Percentiles rank a stretch among this genome's conserved stretches.
phyloP scores from a whole-genome alignment of 2,113 vertebrate species.

The Lasiurus cinereus region DNA sequence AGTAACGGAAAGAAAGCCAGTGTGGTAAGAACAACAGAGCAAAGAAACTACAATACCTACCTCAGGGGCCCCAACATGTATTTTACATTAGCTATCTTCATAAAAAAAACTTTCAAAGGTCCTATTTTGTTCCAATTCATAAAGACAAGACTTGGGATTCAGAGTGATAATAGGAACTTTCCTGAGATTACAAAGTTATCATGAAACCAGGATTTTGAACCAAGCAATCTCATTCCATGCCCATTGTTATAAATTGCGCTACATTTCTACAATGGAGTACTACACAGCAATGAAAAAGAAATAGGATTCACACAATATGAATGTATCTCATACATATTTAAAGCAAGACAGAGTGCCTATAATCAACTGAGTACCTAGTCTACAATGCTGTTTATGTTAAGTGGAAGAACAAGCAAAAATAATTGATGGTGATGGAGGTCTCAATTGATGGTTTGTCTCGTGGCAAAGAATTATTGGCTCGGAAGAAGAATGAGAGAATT shows the following conservation, averaged over 20 bases:
- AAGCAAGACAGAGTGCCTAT: neutral
- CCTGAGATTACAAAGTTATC: neutral
- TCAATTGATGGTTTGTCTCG: neutral
- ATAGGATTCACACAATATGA: neutral
- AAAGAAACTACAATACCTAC: neutral
- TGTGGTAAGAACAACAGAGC: neutral
- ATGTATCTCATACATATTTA: neutral
- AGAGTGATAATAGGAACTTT: neutral
- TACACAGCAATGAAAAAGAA: constrained; percentile 28
- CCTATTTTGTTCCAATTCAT: neutral
- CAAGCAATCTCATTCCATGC: neutral
- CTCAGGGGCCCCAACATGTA: neutral
- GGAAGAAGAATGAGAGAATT: neutral
- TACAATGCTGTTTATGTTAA: neutral
- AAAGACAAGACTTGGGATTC: neutral
- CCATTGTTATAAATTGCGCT: neutral
- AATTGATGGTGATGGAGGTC: neutral
- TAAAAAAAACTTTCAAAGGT: neutral
- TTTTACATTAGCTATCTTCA: neutral
- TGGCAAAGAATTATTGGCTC: neutral
- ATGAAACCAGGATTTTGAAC: neutral
- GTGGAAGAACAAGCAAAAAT: constrained; percentile 38
- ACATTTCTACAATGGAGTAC: neutral
- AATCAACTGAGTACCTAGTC: neutral
- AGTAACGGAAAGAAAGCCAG: neutral